These are phyloP conservation scores for Saimiri boliviensis DNA, from an alignment of 2,113 vertebrate species.

Conservation along the genomic window DNA sequence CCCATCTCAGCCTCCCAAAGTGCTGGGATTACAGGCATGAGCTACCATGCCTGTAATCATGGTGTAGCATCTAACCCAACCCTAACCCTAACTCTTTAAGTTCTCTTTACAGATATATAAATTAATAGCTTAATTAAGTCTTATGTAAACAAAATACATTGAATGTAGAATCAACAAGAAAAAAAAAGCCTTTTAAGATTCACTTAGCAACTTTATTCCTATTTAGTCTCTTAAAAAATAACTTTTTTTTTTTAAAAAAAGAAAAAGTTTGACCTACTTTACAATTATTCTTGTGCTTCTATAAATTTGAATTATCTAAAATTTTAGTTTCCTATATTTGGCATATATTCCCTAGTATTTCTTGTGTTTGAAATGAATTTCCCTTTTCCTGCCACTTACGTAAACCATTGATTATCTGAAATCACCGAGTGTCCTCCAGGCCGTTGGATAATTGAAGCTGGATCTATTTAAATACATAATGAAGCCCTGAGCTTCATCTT, in stretches of 20 bases:
- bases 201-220: neutral
- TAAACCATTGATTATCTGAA: conserved; percentile 54
- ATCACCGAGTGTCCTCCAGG: neutral
- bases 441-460: conserved; percentile 13
- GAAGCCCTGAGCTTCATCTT: neutral
- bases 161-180: neutral
- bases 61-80: too few relatives aligned
- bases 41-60: neutral
- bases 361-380: conserved; percentile 27
- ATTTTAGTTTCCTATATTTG: neutral
- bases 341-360: neutral
- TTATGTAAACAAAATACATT: neutral
- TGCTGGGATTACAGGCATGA: neutral
- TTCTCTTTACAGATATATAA: neutral
- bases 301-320: neutral
- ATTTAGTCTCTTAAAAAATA: neutral
- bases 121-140: neutral
- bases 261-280: neutral
- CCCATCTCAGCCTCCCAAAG: neutral
- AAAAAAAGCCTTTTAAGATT: neutral
- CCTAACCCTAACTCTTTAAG: neutral
- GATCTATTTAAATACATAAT: conserved; percentile 39
- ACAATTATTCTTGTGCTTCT: neutral
- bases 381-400: neutral
- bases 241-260: neutral